Evolutionary conservation across 2,888 invertebrate species (phyloP), one percentile per base, ranked within the genome.

Genomic region (Macroteleia sp.): DNA sequence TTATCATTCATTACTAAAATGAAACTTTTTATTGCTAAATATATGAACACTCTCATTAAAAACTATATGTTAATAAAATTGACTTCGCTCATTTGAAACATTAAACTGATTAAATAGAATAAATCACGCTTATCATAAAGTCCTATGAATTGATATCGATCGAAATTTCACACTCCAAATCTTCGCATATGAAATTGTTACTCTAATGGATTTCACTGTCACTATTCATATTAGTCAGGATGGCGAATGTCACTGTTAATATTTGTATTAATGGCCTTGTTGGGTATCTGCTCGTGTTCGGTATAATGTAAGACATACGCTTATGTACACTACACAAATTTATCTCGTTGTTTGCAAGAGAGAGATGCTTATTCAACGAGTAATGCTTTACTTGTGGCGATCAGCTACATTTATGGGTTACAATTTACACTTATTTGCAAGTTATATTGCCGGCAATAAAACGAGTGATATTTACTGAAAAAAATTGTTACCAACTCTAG

Each of bases 241-340:
- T 52, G 52, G 54, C 71, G 32, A 62, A 71, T 54, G 61, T 70
- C 61, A 46, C 61, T 46, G 70, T 54, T 70, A 61, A 70, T 71
- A 62, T 71, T 62, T 56, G 62, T 71, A 62, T 71, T 71, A 62
- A 71, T 71, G 62, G 54, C 46, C 52, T 52, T 36, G 48, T 54
- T 36, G 36, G 62, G 12, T 62, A 71, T 62, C 36, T 62, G 46
- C 39, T 56, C 54, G 62, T 70, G 61, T 71, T 62, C 62, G 54
- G 61, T 39, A 56, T 62, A 70, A 61, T 59, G 70, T 61, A 61
- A 70, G 59, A 61, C 59, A 61, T 6, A 52, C 59, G 52, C 50
- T 57, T 61, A 52, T 28, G 59, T 17, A 20, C 50, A 28, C 20
- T 19, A 50, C 34, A 62, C 42, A 62, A 61, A 71, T 71, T 71